Evolutionary conservation across 2,888 invertebrate genomes (phyloP), one percentile per base, ranked within the genome.

Genomic region (Drosophila affinis): DNA sequence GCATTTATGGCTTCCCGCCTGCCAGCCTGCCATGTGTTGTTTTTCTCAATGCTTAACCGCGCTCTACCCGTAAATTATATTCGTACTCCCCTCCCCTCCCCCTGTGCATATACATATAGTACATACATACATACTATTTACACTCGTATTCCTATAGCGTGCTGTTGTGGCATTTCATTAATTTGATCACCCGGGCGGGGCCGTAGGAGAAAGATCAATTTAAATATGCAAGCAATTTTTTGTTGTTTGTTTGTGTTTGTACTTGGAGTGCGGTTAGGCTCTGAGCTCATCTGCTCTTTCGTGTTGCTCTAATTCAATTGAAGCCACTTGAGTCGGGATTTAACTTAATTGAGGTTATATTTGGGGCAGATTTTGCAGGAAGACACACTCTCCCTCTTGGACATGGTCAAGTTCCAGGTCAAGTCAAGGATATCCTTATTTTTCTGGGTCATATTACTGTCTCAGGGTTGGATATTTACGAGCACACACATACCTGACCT

Each of bases 1-100:
- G 71, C 76, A 72, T 85, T 70, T 81, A 81, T 72, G 85, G 82
- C 78, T 85, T 81, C 85, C 73, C 58, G 39, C 39, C 39, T 57
- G 46, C 47, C 49, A 7, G 29, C 29, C 29, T 54, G 34, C 32
- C 63, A 59, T 73, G 78, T 58, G 47, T 51, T 60, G 68, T 49
- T 62, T 52, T 53, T 67, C 64, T 48, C 64, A n/a, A 54, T 29
- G 18, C 9, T 18, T 44, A 29, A n/a, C 18, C 18, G 32, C 29
- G 24, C 14, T 39, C 14, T 7, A 7, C 39, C 39, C 39, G 39
- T n/a, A 39, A 39, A 39, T 39, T 14, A 39, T n/a, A 39, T 39
- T 39, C 39, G n/a, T 39, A 39, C n/a, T 4, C 21, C 32, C 17
- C 32, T 21, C 3, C 21, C 21, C 21, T 21, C 21, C 21, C 21